Conservation (phyloP, 2,888 invertebrate species). For the Scaptomyza flava region DNA sequence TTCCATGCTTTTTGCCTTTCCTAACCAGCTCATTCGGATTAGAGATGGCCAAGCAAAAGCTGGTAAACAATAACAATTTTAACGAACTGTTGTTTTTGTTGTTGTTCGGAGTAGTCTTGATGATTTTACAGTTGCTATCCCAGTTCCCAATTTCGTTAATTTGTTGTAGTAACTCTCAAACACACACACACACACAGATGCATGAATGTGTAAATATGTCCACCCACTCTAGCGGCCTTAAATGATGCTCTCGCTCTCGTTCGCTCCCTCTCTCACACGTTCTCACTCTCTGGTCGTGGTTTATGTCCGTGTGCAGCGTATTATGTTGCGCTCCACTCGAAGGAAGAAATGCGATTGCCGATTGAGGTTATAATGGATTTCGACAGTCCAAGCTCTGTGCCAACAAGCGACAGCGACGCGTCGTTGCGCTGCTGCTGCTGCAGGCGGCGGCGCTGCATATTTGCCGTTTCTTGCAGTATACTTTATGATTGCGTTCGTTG, state of each 20-base stretch:
- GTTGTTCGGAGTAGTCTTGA: conserved; percentile 40
- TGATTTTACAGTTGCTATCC: conserved; percentile 51
- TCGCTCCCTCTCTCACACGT: conserved; percentile 1
- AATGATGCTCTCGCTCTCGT: conserved; percentile 12
- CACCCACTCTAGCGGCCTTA: conserved; percentile 15
- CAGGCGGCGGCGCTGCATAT: conserved; percentile 26
- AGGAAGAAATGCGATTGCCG: conserved; percentile 80
- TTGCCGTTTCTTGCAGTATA: conserved; percentile 51
- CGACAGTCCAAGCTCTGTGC: conserved; percentile 75
- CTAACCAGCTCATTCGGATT: conserved; percentile 32
- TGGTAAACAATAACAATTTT: conserved; percentile 44
- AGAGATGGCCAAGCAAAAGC: conserved; percentile 52
- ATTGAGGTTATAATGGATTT: conserved; percentile 82
- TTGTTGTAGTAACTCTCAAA: conserved; percentile 26
- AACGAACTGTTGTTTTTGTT: conserved; percentile 15
- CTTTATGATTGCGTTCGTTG: conserved; percentile 66
- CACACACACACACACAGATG: conserved; percentile 13
- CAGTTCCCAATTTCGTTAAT: conserved; percentile 30
- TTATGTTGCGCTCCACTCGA: conserved; percentile 74
- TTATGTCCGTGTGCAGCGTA: conserved; percentile 57
- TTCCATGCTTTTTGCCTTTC: conserved; percentile 27
- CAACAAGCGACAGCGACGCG: conserved; percentile 36
- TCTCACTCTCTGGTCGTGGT: conserved; percentile 25
- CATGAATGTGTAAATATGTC: not conserved
- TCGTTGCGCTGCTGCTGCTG: conserved; percentile 29